Percentiles rank a stretch among this genome's conserved stretches.
Conservation (phyloP, 2,888 invertebrate species). For the Podabrus alpinus region DNA sequence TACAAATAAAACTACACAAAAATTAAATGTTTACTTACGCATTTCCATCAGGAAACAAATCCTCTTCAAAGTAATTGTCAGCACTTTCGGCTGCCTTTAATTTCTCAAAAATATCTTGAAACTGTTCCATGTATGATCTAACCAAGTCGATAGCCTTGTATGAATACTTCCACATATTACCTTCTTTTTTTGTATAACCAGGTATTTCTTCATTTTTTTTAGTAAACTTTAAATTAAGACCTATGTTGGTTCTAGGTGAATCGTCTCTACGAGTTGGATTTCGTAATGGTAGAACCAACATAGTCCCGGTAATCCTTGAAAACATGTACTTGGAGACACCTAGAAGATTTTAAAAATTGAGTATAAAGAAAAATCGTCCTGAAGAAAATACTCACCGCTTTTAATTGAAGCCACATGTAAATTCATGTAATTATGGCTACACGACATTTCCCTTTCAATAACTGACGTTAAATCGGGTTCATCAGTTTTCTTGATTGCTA, state of each 20-base stretch:
- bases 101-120: slow-evolving; percentile 73
- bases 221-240: slow-evolving; percentile 88
- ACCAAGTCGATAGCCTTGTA: slow-evolving; percentile 72
- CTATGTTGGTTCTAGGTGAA: slow-evolving; percentile 74
- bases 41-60: slow-evolving; percentile 60
- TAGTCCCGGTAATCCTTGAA: slow-evolving; percentile 84
- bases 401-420: slow-evolving; percentile 60
- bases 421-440: slow-evolving; percentile 58
- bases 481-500: slow-evolving; percentile 57
- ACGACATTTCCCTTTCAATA: slow-evolving; percentile 45
- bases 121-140: slow-evolving; percentile 69
- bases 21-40: slow-evolving; percentile 29
- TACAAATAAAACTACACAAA: background rate
- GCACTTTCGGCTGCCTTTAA: slow-evolving; percentile 56
- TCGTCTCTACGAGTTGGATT: slow-evolving; percentile 53
- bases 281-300: slow-evolving; percentile 66
- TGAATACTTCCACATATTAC: slow-evolving; percentile 82
- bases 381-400: background rate
- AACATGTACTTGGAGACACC: slow-evolving; percentile 72
- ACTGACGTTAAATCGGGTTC: slow-evolving; percentile 60
- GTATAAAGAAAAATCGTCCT: background rate
- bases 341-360: slow-evolving; percentile 42
- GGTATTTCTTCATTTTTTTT: slow-evolving; percentile 76
- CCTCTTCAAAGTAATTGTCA: slow-evolving; percentile 69
- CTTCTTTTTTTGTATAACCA: slow-evolving; percentile 78